Conservation (phyloP, 2,888 invertebrate genomes). For the Eupithecia tripunctaria region DNA sequence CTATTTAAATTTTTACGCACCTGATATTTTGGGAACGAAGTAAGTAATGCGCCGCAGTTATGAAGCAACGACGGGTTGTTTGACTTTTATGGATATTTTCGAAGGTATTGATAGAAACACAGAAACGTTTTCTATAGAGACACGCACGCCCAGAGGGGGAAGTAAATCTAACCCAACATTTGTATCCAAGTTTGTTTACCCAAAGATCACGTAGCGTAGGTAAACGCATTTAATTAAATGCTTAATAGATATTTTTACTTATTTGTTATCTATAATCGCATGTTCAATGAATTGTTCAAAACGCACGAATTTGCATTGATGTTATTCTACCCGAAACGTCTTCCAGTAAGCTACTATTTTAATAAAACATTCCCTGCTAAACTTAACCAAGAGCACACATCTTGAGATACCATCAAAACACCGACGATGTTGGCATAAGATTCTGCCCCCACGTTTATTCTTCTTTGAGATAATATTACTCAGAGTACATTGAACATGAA, state of each 20-base stretch:
- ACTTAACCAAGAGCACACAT: constrained; percentile 21
- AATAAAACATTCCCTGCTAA: constrained; percentile 9
- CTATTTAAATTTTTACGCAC: constrained; percentile 28
- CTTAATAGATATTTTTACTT: neutral
- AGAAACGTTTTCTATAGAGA: neutral
- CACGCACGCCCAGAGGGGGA: neutral
- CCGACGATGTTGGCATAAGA: constrained; percentile 36
- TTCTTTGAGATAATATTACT: constrained; percentile 48
- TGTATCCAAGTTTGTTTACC: neutral
- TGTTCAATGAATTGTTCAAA: neutral
- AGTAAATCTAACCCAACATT: too few species aligned
- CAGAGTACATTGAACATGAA: too few species aligned
- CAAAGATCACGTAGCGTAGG: neutral
- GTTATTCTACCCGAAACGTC: neutral
- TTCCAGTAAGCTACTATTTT: constrained; percentile 20
- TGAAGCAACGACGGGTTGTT: neutral
- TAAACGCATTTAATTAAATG: neutral
- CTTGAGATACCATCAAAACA: constrained; percentile 44
- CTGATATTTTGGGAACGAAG: constrained; percentile 17
- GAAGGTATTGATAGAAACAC: neutral
- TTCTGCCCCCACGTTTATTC: constrained; percentile 43
- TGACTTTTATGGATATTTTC: neutral
- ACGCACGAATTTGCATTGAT: neutral
- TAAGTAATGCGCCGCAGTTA: neutral
- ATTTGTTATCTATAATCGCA: neutral